Evolutionary conservation across 1,140 invertebrate genomes (phyloP), one percentile per base, ranked within the genome.

Genomic region (Cylas formicarius): DNA sequence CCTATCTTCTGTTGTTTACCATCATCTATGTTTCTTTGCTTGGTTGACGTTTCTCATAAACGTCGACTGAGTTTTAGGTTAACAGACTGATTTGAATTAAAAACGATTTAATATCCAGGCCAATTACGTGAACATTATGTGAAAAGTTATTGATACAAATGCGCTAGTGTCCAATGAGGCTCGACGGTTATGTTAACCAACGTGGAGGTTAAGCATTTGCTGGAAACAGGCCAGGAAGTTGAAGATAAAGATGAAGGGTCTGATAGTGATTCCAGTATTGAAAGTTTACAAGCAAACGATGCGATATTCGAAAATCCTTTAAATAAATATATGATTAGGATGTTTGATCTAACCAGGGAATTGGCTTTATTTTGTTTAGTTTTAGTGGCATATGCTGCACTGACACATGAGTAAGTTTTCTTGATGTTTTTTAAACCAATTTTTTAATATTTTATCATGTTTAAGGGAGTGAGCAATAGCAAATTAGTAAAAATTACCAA

Each of bases 381-480:
- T 19, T 61, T 73, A 4, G 69, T 74, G 13, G 71, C 72, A 22
- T 76, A 74, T 56, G 74, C 65, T 39, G 77, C 72, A 44, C 67
- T 80, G 17, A 76, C 77, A 45, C 77, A 75, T 56, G 71, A 71
- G 70, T 80, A 75, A 64, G 76, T 72, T 14, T 59, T 44, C 2
- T 57, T 44, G 11, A 31, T 9, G 29, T 37, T 9, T 40, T 8
- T 1, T 17, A 24, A 23, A 20, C 8, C 22, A 18, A 16, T n/a
- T n/a, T n/a, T n/a, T n/a, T n/a, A n/a, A n/a, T n/a, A n/a, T n/a
- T 42, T 2, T 10, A 38, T 18, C 11, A 2, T 33, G 9, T 20
- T 19, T 28, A 27, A 32, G 16, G n/a, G 13, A 11, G 17, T 9
- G 37, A 49, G 18, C 27, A 19, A 16, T 16, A 19, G 4, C 6